Conservation (phyloP, 2,113 vertebrate species). For the Ascaphus truei region DNA sequence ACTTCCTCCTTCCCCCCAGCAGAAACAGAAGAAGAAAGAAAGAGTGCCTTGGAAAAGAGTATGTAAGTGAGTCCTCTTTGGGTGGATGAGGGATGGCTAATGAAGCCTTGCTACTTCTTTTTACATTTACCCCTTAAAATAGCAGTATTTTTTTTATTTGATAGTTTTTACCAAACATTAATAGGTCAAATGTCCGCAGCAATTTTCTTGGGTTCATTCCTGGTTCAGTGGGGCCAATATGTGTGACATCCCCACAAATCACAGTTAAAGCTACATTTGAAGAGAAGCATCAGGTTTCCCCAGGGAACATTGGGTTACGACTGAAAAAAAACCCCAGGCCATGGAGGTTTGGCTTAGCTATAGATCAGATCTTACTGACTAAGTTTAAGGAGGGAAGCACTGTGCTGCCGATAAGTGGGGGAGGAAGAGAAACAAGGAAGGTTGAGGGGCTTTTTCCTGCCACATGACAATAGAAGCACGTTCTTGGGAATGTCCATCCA, state of each 20-base stretch:
- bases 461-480: not conserved
- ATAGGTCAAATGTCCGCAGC: no score
- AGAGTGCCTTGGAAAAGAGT: constrained; percentile 82
- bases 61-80: constrained; percentile 64
- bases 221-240: no score
- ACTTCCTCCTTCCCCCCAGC: constrained; percentile 64
- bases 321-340: no score
- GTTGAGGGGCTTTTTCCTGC: not conserved
- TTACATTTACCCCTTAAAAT: not conserved
- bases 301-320: no score
- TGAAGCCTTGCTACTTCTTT: not conserved
- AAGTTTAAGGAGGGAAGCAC: not conserved
- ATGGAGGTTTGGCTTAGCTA: no score
- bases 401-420: not conserved
- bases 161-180: no score
- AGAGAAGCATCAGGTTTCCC: no score
- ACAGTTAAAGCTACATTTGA: no score
- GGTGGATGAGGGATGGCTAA: not conserved
- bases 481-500: not conserved
- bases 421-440: not conserved
- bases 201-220: no score
- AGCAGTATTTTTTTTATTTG: no score
- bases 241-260: no score
- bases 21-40: constrained; percentile 77
- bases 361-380: not conserved